These are phyloP conservation scores for Chaetophractus vellerosus DNA, from an alignment of 2,797 vertebrate species.

Conservation along the genomic window DNA sequence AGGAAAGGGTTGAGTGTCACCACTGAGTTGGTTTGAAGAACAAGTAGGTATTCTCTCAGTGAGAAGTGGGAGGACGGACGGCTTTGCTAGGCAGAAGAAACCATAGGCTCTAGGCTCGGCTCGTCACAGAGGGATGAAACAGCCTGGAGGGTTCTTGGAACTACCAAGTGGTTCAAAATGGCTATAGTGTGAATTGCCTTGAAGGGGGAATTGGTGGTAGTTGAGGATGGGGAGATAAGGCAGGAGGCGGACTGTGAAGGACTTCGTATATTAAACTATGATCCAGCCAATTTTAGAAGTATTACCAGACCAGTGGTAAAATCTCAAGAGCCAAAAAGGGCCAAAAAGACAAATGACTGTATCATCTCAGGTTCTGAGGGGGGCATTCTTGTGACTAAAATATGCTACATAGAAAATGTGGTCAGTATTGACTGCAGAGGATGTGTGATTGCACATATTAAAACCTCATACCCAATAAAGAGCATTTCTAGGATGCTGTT, in stretches of 20 bases:
- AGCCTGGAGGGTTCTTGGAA: neutral
- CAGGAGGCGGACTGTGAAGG: neutral
- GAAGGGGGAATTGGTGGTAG: neutral
- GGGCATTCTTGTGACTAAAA: neutral
- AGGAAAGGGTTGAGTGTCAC: constrained; percentile 13
- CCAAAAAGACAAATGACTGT: neutral
- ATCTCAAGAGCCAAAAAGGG: constrained; percentile 2
- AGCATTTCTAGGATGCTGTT: neutral
- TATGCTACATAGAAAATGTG: neutral
- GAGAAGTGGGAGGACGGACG: neutral
- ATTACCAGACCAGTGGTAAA: neutral
- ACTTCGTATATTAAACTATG: neutral
- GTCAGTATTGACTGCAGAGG: neutral
- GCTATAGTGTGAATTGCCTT: neutral
- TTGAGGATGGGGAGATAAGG: neutral
- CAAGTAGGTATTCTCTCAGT: neutral
- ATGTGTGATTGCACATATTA: neutral
- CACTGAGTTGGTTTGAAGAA: neutral
- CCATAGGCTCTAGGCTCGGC: too few relatives aligned
- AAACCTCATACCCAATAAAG: constrained; percentile 3
- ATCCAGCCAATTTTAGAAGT: constrained; percentile 7
- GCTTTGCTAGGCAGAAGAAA: neutral
- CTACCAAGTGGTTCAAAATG: neutral
- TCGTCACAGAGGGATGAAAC: neutral
- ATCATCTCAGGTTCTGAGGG: neutral